Evolutionary conservation across 2,113 vertebrate genomes (phyloP), one percentile per base, ranked within the genome.

Genomic region (Psilopogon haemacephalus): DNA sequence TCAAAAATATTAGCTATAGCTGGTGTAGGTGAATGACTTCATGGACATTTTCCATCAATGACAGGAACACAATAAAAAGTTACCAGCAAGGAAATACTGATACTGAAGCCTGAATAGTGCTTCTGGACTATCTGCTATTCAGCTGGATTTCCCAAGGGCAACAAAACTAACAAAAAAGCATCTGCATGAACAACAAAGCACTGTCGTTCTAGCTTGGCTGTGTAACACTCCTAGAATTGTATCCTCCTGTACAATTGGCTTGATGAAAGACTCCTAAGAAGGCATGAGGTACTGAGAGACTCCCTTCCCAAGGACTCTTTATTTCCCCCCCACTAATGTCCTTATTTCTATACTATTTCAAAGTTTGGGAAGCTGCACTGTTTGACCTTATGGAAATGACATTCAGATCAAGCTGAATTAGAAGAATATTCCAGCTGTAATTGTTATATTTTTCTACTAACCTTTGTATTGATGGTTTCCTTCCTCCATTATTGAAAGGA

Each of bases 391-490:
- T 1, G 70, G 71, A 27, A 80, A 60, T 58, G 56, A 46, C 32
- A 30, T 37, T 64, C 28, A 46, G n/a, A 20, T 86, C 4, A 58
- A 55, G 35, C 4, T 40, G 37, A 38, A 30, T 8, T 40, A 90
- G 42, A 70, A 64, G 69, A 71, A 59, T 3, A 24, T 76, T 75
- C 17, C 37, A 83, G 33, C 38, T 55, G 76, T 15, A 48, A 89
- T 48, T 19, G 37, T 15, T 14, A 9, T 26, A 32, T 79, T 42
- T 71, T 46, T 5, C 44, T 70, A 95, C 98, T 96, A 95, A 99
- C 99, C 98, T 96, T 93, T 95, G 88, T 98, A 99, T 17, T 72
- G 93, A 82, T 95, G 97, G 79, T 93, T 97, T 95, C 91, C 97
- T 65, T 96, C 94, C 88, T 98, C 96, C 81, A 99, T 89, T 3